Evolutionary conservation across 2,113 vertebrate species (phyloP).

Genomic region (Myotis davidii): DNA sequence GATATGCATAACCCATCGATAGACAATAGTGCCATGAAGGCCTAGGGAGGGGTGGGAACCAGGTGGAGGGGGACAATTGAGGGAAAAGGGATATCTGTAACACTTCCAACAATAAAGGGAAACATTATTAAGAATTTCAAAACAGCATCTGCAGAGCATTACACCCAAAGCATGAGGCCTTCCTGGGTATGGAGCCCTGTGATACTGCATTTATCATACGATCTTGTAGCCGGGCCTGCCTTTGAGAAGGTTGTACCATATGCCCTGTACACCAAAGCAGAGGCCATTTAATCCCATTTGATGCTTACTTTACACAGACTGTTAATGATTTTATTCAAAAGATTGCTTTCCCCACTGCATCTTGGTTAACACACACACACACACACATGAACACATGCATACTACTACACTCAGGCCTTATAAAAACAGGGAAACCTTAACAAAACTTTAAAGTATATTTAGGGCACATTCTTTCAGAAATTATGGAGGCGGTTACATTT

Average conservation of each 20-base stretch:
- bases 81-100: no score
- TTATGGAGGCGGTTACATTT: background rate
- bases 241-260: background rate
- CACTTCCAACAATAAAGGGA: no score
- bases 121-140: background rate
- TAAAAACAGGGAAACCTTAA: background rate
- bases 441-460: background rate
- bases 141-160: background rate
- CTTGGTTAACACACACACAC: background rate
- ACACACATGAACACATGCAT: background rate
- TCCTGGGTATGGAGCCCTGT: background rate
- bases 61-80: no score
- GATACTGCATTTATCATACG: no score
- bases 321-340: conserved; percentile 10
- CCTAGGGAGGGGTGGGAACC: no score
- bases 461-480: background rate
- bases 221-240: background rate
- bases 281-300: background rate
- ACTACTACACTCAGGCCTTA: background rate
- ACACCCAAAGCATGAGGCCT: background rate
- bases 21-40: no score
- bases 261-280: background rate
- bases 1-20: no score
- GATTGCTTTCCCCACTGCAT: background rate
- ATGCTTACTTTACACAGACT: background rate